These are phyloP conservation scores for Isichthys henryi DNA, from an alignment of 2,113 vertebrate species.

Conservation along the genomic window DNA sequence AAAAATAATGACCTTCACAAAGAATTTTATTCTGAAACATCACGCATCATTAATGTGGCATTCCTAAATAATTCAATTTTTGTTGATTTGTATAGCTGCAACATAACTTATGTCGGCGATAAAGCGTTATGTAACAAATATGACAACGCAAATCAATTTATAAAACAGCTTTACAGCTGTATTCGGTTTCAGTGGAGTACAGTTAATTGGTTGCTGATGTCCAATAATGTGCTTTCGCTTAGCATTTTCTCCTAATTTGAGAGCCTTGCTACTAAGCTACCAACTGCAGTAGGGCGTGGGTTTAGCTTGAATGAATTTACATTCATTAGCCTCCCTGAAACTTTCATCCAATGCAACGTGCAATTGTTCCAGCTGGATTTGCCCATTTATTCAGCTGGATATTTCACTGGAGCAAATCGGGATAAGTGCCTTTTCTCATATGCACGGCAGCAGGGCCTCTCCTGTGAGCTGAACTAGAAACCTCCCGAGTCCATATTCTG, in stretches of 20 bases:
- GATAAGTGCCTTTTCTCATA: background rate
- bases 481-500: background rate
- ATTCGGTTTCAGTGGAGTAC: background rate
- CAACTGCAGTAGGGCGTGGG: background rate
- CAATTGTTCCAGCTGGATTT: background rate
- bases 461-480: background rate
- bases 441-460: background rate
- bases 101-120: background rate
- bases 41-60: background rate
- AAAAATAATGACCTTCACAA: background rate
- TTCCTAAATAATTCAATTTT: background rate
- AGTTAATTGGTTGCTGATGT: background rate
- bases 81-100: background rate
- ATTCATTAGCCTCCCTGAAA: background rate
- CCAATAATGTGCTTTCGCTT: background rate
- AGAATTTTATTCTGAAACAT: background rate
- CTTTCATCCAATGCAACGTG: background rate
- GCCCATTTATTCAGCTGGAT: background rate
- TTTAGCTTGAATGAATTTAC: background rate
- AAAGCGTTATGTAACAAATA: background rate
- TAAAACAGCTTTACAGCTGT: background rate
- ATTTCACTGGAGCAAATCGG: background rate
- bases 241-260: background rate
- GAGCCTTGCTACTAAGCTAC: background rate
- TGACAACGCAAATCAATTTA: background rate